Conservation (phyloP, 2,888 invertebrate genomes). For the Pheosia tremula region DNA sequence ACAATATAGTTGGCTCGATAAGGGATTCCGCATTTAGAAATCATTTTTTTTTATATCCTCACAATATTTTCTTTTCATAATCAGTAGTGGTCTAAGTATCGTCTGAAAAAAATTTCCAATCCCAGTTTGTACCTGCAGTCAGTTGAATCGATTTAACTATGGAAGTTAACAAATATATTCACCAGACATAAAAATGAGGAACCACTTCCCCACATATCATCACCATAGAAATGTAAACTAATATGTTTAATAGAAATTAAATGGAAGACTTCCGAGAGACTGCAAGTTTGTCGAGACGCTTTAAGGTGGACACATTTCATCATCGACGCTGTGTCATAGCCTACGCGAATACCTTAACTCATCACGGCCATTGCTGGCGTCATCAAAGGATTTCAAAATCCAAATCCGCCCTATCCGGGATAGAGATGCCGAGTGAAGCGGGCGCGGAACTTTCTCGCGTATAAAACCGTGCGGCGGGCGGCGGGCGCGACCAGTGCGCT, state of each 20-base stretch:
- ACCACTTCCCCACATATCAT: not conserved
- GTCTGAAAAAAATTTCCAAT: too few species aligned
- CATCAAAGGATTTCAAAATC: slow-evolving; percentile 75
- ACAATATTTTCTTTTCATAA: too few species aligned
- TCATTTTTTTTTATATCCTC: too few species aligned
- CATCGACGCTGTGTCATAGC: slow-evolving; percentile 19
- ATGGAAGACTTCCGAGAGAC: not conserved
- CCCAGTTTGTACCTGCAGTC: too few species aligned
- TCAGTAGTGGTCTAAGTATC: too few species aligned
- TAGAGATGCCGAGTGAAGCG: slow-evolving; percentile 57
- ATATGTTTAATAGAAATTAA: too few species aligned
- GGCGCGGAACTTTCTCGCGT: slow-evolving; percentile 80
- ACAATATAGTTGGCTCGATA: too few species aligned
- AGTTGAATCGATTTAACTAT: too few species aligned
- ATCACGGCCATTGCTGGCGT: slow-evolving; percentile 56
- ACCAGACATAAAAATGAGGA: too few species aligned
- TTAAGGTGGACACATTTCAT: slow-evolving; percentile 20
- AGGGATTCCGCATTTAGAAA: too few species aligned
- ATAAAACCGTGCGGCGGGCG: slow-evolving; percentile 69
- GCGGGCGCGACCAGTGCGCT: slow-evolving; percentile 77
- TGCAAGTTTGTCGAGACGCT: not conserved
- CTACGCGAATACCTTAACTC: slow-evolving; percentile 25
- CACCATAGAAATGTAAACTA: not conserved
- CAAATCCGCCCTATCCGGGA: slow-evolving; percentile 70
- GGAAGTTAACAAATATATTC: too few species aligned